Base-by-base conservation (phyloP, 2,797 vertebrate genomes). In the Neostethus bicornis region DNA sequence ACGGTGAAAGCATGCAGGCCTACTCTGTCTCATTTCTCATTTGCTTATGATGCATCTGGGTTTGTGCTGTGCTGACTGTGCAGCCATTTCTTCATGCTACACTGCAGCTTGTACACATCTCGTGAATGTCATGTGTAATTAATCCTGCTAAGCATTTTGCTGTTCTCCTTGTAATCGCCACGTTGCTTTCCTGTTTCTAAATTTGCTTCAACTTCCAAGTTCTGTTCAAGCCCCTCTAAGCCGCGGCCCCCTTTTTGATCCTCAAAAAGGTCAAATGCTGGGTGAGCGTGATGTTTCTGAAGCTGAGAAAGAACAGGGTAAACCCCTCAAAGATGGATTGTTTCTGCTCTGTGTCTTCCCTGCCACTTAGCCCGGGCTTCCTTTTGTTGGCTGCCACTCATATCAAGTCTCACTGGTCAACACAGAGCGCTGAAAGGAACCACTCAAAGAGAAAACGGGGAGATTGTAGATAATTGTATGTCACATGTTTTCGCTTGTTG, bases 391-490 rank as follows among this genome's bases (percentile, higher is more conserved):
- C 42, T 46, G 20, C 5, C 2, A 11, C 34, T 73, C 54, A 14
- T 47, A 73, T 79, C 43, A 39, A 61, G 67, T 69, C 42, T 64
- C 37, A 4, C 51, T n/a, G 46, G 64, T 61, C 58, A 61, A 59
- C 57, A 57, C 60, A 64, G 65, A 75, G 21, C 55, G 28, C 39
- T 72, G 56, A 78, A 70, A 70, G 34, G 46, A 84, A 29, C 32
- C 61, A 47, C 63, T 73, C 12, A 13, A 29, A 61, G 59, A 51
- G 48, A 74, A 79, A 71, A 51, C 7, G 51, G 52, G 49, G 59
- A 68, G 77, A 71, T 61, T 65, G 60, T 46, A 77, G 72, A 73
- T 84, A 77, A 88, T 84, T 85, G 72, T 43, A 76, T 41, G 42
- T 67, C 74, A 60, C 73, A 66, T 47, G 35, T 70, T 76, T 80